These are phyloP conservation scores for Solea senegalensis DNA, from an alignment of 2,113 vertebrate genomes.

Conservation along the genomic window DNA sequence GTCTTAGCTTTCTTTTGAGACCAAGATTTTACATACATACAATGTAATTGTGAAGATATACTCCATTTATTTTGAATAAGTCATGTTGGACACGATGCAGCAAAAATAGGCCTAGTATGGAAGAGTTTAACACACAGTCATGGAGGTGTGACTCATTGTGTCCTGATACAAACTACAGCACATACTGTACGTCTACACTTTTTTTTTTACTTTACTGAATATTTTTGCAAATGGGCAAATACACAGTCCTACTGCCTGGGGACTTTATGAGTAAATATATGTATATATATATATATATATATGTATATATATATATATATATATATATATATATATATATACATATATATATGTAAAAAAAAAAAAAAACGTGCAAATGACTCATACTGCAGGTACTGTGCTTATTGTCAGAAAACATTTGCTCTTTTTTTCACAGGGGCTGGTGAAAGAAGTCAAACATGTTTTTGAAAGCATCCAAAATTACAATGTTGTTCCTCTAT, in stretches of 20 bases:
- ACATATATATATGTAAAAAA: slow-evolving; percentile 20
- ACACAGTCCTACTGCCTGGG: neutral
- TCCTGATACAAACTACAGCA: slow-evolving; percentile 5
- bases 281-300: slow-evolving; percentile 9
- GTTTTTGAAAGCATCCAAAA: neutral
- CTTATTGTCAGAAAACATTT: slow-evolving; percentile 6
- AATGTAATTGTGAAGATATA: too few relatives aligned
- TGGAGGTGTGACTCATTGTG: slow-evolving; percentile 18
- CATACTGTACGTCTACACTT: neutral
- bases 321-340: slow-evolving; percentile 5
- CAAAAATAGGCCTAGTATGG: too few relatives aligned
- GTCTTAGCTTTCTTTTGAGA: too few relatives aligned
- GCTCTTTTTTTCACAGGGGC: neutral
- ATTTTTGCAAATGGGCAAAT: neutral
- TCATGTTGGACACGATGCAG: too few relatives aligned
- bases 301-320: slow-evolving; percentile 10
- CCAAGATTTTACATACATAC: too few relatives aligned
- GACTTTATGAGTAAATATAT: neutral
- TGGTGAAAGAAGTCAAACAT: neutral
- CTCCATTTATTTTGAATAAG: too few relatives aligned
- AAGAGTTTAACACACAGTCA: neutral
- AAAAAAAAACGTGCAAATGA: neutral
- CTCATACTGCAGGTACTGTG: neutral
- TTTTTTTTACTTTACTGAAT: neutral
- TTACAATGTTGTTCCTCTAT: slow-evolving; percentile 9